Percentiles rank a stretch among this genome's conserved stretches.
Evolutionary conservation across 2,797 vertebrate species (phyloP).

Genomic region (Heteromormyrus szaboi): DNA sequence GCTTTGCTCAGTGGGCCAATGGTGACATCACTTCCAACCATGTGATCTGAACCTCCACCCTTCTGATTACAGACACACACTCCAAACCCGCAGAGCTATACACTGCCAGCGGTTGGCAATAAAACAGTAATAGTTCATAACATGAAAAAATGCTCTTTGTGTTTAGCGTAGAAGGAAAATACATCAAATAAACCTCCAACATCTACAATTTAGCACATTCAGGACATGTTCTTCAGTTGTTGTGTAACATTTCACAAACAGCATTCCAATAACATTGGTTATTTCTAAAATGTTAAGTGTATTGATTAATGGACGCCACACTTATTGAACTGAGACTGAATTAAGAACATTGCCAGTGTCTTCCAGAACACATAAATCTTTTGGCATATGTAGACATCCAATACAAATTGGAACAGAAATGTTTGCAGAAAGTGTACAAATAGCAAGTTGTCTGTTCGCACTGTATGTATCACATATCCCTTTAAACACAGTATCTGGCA

Average conservation of each 20-base stretch:
- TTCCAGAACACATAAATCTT: background rate
- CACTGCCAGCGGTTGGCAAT: background rate
- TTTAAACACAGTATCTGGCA: background rate
- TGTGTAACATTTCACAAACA: slow-evolving; percentile 1
- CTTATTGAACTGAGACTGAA: background rate
- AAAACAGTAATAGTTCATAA: background rate
- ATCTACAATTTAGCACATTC: background rate
- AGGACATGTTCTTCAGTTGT: background rate
- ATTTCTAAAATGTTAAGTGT: background rate
- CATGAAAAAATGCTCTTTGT: background rate
- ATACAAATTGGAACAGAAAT: background rate
- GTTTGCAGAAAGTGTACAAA: background rate
- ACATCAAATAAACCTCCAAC: background rate
- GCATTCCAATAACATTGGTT: background rate
- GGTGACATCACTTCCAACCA: background rate
- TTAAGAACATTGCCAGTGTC: background rate
- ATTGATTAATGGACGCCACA: background rate
- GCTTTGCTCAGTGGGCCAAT: background rate
- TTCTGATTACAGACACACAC: background rate
- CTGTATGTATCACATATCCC: background rate
- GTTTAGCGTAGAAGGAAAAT: background rate
- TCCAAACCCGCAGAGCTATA: background rate
- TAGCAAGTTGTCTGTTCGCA: background rate
- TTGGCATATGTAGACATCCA: background rate
- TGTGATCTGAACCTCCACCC: background rate